Evolutionary conservation across 2,113 vertebrate genomes (phyloP).

Genomic region (Typhlomys cinereus): DNA sequence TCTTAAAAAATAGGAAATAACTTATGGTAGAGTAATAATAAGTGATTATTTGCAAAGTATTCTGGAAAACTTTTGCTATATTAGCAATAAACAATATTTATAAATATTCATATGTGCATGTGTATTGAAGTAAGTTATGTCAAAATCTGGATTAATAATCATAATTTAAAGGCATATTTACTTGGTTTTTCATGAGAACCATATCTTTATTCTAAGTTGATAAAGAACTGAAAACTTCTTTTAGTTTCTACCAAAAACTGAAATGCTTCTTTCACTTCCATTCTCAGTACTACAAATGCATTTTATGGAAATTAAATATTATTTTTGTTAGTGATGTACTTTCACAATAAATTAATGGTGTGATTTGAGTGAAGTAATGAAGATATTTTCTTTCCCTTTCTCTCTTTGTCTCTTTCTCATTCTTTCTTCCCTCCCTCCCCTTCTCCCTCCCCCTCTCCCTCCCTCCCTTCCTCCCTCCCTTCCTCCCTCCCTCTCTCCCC

Average conservation of each 20-base stretch:
- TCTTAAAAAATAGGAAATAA: too few relatives aligned
- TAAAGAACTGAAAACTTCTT: background rate
- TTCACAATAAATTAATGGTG: conserved; percentile 4
- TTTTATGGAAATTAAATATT: conserved; percentile 14
- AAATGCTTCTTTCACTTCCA: background rate
- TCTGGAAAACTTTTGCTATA: background rate
- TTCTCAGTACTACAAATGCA: background rate
- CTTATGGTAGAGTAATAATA: background rate
- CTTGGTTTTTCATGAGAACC: background rate
- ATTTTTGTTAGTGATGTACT: background rate
- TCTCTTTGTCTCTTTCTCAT: background rate
- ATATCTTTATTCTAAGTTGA: conserved; percentile 46
- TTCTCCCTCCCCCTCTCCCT: too few relatives aligned
- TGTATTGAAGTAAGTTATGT: background rate
- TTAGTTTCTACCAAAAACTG: background rate
- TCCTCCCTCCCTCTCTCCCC: background rate
- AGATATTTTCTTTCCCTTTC: background rate
- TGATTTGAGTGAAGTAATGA: background rate
- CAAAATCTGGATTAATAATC: conserved; percentile 28
- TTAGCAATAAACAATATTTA: background rate
- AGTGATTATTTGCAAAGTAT: conserved; percentile 29
- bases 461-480: background rate
- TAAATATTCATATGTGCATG: background rate
- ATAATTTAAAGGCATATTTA: background rate
- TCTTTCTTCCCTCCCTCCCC: too few relatives aligned